Conservation (phyloP, 2,797 vertebrate species). For the Oceanodroma leucorhoa region DNA sequence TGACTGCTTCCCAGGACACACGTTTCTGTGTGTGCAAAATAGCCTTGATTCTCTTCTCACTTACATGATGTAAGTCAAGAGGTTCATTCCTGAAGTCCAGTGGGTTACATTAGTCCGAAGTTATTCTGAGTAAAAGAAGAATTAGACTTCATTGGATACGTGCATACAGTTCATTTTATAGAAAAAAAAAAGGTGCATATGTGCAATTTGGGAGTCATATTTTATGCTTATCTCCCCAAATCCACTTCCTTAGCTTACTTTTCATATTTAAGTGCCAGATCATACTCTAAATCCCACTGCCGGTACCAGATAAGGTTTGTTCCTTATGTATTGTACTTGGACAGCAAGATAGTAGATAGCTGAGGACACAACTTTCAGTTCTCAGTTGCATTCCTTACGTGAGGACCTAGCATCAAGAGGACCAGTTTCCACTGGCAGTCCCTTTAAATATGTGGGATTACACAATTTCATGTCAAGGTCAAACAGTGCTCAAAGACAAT, state of each 20-base stretch:
- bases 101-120: background rate
- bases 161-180: background rate
- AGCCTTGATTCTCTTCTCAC: background rate
- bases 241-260: background rate
- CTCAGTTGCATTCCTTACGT: accelerated
- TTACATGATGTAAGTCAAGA: background rate
- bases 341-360: background rate
- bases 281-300: background rate
- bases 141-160: background rate
- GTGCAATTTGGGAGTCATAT: background rate
- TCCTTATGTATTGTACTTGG: background rate
- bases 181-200: background rate
- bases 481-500: background rate
- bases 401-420: background rate
- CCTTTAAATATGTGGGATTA: background rate
- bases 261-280: background rate
- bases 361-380: background rate
- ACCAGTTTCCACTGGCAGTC: background rate
- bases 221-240: background rate
- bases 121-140: background rate
- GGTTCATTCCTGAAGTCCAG: background rate
- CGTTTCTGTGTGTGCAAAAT: background rate
- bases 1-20: background rate
- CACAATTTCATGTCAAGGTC: background rate
- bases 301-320: background rate